These are phyloP conservation scores for Andrena flavipes DNA, from an alignment of 2,888 invertebrate species.

Conservation along the genomic window DNA sequence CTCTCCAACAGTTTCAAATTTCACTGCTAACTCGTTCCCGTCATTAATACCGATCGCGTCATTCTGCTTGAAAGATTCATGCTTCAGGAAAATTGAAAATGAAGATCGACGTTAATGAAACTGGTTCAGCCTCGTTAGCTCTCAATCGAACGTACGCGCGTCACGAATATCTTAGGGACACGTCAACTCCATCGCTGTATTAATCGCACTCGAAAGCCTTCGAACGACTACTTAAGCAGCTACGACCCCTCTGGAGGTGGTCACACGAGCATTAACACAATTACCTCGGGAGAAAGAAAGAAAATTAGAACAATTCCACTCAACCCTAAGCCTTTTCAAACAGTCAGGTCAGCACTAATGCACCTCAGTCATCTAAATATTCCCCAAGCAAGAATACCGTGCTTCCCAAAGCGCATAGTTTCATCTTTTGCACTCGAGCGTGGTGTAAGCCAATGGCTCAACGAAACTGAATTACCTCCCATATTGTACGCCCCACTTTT, in stretches of 20 bases:
- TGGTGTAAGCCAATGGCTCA: no score
- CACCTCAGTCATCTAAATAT: no score
- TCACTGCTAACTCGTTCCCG: neutral
- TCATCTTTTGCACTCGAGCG: no score
- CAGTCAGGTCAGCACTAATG: no score
- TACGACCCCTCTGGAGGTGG: neutral
- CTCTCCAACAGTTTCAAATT: neutral
- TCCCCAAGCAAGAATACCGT: no score
- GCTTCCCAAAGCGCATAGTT: no score
- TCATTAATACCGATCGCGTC: no score
- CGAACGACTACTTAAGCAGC: neutral
- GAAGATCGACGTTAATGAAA: constrained; percentile 2
- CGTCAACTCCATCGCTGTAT: neutral
- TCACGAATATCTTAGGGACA: constrained; percentile 5
- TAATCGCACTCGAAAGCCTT: neutral
- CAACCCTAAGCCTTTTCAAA: neutral
- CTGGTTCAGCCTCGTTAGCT: constrained; percentile 1
- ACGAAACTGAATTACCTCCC: no score
- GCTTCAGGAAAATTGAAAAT: neutral
- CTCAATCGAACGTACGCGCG: neutral
- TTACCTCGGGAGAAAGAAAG: neutral
- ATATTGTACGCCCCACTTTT: no score
- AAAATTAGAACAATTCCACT: neutral
- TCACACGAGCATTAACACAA: constrained; percentile 28
- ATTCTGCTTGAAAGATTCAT: neutral